phyloP scores from a whole-genome alignment of 1,140 invertebrate species.

The Sipha flava region DNA sequence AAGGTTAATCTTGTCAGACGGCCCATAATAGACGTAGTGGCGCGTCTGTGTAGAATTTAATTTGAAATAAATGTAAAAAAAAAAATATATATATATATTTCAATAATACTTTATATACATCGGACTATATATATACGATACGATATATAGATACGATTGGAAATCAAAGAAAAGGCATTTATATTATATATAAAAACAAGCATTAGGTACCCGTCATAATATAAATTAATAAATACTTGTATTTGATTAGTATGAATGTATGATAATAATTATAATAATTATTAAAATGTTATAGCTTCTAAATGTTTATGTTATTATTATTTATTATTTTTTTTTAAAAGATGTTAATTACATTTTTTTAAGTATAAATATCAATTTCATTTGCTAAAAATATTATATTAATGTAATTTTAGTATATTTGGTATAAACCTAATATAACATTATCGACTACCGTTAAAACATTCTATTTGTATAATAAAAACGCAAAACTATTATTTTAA shows the following conservation, averaged over 20 bases:
- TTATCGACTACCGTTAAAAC: conserved; percentile 15
- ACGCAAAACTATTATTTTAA: conserved; percentile 23
- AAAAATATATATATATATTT: background rate
- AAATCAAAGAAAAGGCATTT: background rate
- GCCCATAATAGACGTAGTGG: background rate
- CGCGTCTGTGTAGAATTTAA: background rate
- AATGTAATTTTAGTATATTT: conserved; percentile 23
- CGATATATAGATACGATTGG: background rate
- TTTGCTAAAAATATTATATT: conserved; percentile 15
- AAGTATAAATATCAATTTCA: background rate
- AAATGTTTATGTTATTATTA: conserved; percentile 1
- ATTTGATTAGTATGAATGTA: conserved; percentile 23
- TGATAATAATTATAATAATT: background rate
- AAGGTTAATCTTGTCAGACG: background rate
- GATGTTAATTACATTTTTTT: conserved; percentile 2
- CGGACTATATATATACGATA: background rate
- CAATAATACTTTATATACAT: background rate
- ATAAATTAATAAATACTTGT: background rate
- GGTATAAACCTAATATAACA: conserved; percentile 18
- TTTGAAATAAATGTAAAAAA: background rate
- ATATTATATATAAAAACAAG: background rate
- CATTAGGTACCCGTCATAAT: background rate
- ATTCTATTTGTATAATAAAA: conserved; percentile 25
- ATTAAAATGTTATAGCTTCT: conserved; percentile 28
- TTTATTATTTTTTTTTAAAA: background rate